Evolutionary conservation across 1,140 invertebrate species (phyloP).

Genomic region (Cydia fagiglandana): DNA sequence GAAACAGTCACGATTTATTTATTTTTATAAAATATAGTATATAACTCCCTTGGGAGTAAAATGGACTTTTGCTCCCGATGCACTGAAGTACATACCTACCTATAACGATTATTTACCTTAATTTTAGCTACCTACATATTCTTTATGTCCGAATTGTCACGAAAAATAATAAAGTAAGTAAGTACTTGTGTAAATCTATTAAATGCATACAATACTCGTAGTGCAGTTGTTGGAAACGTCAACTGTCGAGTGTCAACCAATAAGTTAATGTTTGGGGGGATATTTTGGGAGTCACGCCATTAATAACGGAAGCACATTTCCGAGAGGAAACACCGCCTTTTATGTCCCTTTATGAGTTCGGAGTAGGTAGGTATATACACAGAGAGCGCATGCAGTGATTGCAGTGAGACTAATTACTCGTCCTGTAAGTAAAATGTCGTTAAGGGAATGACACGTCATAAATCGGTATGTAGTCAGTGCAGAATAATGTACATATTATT

Average conservation of each 20-base stretch:
- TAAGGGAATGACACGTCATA: conserved; percentile 6
- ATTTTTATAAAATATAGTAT: too few relatives aligned
- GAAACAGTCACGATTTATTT: too few relatives aligned
- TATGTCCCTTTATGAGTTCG: background rate
- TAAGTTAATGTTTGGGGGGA: background rate
- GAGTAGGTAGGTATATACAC: background rate
- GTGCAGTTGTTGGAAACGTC: background rate
- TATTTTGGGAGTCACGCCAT: background rate
- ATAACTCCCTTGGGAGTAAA: too few relatives aligned
- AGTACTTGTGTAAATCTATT: too few relatives aligned
- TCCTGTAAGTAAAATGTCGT: conserved; percentile 8
- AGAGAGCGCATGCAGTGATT: background rate
- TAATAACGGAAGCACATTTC: conserved; percentile 32
- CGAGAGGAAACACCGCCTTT: conserved; percentile 20
- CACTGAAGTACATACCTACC: too few relatives aligned
- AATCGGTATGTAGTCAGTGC: background rate
- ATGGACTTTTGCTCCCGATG: too few relatives aligned
- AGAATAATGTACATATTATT: too few relatives aligned
- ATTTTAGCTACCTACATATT: too few relatives aligned
- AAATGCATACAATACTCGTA: too few relatives aligned
- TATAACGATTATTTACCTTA: too few relatives aligned
- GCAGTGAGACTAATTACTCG: background rate
- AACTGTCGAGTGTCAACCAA: background rate
- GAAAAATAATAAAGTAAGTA: background rate
- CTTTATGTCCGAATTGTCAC: too few relatives aligned